Conservation (phyloP, 2,113 vertebrate species). For the Rhynchopsitta pachyrhyncha region DNA sequence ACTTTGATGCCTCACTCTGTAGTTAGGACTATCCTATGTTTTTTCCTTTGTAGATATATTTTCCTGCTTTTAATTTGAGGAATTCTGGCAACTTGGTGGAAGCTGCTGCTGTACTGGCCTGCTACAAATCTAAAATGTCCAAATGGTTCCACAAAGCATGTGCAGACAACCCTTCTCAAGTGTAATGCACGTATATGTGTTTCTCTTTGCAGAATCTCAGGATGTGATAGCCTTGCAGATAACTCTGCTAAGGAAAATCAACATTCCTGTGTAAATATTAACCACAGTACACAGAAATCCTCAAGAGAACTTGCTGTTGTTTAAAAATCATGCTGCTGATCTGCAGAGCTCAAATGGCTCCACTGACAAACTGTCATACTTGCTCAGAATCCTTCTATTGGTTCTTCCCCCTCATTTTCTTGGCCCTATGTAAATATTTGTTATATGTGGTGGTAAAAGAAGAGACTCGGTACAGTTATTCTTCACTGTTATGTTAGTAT, state of each 20-base stretch:
- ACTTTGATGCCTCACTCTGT: not conserved
- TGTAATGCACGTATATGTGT: not conserved
- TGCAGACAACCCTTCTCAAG: not conserved
- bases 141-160: fast-evolving
- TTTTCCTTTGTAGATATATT: not conserved
- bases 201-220: not conserved
- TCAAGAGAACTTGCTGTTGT: not conserved
- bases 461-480: not conserved
- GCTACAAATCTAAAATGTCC: not conserved
- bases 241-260: not conserved
- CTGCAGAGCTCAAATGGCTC: not conserved
- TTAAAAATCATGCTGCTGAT: not conserved
- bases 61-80: not conserved
- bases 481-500: fast-evolving
- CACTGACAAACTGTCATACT: not conserved
- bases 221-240: not conserved
- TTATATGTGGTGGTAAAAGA: not conserved
- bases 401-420: not conserved
- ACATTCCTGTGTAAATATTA: not conserved
- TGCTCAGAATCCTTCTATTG: not conserved
- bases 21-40: not conserved
- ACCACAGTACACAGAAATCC: not conserved
- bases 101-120: not conserved
- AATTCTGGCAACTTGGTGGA: not conserved
- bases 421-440: fast-evolving